Evolutionary conservation across 2,113 vertebrate species (phyloP).

Genomic region (Sorex araneus): DNA sequence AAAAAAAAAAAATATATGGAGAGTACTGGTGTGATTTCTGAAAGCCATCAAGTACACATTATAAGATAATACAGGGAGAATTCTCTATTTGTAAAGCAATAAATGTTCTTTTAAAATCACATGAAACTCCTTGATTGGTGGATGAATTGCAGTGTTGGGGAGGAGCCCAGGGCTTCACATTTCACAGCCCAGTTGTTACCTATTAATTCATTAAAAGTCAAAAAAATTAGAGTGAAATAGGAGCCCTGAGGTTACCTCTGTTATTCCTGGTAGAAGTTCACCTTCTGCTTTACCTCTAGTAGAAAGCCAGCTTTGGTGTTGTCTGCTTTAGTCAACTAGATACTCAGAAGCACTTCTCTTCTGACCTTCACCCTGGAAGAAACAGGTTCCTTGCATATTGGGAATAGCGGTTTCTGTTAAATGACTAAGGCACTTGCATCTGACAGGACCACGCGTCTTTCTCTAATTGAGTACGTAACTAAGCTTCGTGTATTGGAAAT

Average conservation of each 20-base stretch:
- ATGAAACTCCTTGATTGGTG: not conserved
- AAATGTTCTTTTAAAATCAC: not conserved
- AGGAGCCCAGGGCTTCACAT: no score
- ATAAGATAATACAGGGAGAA: not conserved
- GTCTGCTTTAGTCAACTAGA: not conserved
- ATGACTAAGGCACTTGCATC: not conserved
- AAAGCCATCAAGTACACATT: not conserved
- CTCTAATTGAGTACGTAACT: constrained; percentile 7
- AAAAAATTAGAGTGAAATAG: constrained; percentile 56
- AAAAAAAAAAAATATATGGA: no score
- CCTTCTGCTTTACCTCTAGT: constrained; percentile 27
- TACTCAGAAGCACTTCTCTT: not conserved
- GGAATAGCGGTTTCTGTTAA: not conserved
- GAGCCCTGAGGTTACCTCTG: not conserved
- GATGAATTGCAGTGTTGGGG: no score
- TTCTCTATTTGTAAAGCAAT: constrained; percentile 51
- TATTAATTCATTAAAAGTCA: constrained; percentile 9
- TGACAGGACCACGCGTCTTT: not conserved
- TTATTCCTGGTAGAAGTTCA: constrained; percentile 1
- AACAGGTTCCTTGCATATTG: constrained; percentile 14
- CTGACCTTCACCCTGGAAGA: constrained; percentile 28
- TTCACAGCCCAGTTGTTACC: not conserved
- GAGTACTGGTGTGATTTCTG: constrained; percentile 13
- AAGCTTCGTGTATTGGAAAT: constrained; percentile 27
- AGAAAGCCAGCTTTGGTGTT: constrained; percentile 1